Conservation (phyloP, 1,140 invertebrate genomes). For the Batillaria attramentaria region DNA sequence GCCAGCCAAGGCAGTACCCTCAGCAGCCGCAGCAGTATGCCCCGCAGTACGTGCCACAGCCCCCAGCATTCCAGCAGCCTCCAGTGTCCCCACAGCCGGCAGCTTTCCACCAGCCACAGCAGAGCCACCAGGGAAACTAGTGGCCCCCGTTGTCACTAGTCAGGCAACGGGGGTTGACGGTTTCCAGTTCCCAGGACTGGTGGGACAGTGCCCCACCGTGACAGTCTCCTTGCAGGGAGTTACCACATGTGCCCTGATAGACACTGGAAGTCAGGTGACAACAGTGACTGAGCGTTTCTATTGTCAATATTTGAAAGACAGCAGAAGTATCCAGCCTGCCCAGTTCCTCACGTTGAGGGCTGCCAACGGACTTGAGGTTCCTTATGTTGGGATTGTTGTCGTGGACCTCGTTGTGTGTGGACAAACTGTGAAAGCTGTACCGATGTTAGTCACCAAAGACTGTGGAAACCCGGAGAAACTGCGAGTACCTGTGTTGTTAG, state of each 20-base stretch:
- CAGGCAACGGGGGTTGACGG: no score
- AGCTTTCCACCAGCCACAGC: no score
- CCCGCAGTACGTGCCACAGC: no score
- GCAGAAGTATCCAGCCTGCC: not conserved
- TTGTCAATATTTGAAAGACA: not conserved
- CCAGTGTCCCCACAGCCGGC: no score
- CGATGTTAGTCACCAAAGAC: constrained; percentile 11
- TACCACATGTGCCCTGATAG: not conserved
- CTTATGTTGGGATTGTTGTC: not conserved
- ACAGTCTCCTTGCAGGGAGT: no score
- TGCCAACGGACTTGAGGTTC: constrained; percentile 6
- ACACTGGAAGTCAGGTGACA: not conserved
- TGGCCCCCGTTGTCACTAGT: no score
- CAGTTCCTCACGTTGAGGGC: not conserved
- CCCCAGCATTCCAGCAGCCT: no score
- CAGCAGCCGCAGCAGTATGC: no score
- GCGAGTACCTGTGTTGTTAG: constrained; percentile 3
- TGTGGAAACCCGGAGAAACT: constrained; percentile 9
- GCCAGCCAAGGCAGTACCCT: no score
- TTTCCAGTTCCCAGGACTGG: no score
- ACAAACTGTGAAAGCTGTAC: not conserved
- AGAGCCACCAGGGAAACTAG: no score
- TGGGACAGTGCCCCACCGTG: no score
- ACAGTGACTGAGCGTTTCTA: not conserved
- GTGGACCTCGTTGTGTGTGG: not conserved